A percentile compares a stretch with the other conserved stretches of the same genome.
Evolutionary conservation across 2,113 vertebrate genomes (phyloP).

Genomic region (Apus apus): DNA sequence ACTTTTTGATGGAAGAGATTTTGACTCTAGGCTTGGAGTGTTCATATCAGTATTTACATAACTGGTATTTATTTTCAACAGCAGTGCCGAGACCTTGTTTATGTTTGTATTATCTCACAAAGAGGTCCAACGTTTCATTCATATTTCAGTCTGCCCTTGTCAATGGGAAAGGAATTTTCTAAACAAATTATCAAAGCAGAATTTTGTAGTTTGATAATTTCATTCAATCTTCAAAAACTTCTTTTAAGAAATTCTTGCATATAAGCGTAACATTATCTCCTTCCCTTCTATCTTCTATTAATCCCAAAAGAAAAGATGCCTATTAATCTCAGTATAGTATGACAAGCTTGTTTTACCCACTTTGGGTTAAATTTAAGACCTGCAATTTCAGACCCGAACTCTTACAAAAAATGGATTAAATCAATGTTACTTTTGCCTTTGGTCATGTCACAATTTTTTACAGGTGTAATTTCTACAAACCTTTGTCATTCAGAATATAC

Average conservation of each 20-base stretch:
- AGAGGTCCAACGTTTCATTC: not conserved
- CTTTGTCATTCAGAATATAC: not conserved
- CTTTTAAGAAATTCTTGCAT: not conserved
- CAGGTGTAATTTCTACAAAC: not conserved
- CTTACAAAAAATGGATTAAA: not conserved
- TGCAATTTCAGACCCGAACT: not conserved
- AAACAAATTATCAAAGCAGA: not conserved
- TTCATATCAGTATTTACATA: not conserved
- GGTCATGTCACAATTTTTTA: not conserved
- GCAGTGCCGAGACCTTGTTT: not conserved
- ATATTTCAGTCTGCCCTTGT: not conserved
- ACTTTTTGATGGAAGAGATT: not conserved
- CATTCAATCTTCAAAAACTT: not conserved
- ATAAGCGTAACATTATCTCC: not conserved
- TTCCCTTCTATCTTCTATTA: not conserved
- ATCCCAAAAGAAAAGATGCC: not conserved
- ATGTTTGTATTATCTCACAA: not conserved
- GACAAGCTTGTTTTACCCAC: not conserved
- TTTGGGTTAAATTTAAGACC: not conserved
- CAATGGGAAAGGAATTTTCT: not conserved
- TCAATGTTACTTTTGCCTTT: not conserved
- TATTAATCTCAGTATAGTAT: fast-evolving
- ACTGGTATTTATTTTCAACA: not conserved
- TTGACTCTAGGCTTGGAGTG: not conserved
- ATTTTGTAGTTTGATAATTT: not conserved